Percentiles rank a stretch among this genome's conserved stretches.
These are phyloP conservation scores for Campylomormyrus numenius DNA, from an alignment of 2,113 vertebrate species.

Conservation along the genomic window DNA sequence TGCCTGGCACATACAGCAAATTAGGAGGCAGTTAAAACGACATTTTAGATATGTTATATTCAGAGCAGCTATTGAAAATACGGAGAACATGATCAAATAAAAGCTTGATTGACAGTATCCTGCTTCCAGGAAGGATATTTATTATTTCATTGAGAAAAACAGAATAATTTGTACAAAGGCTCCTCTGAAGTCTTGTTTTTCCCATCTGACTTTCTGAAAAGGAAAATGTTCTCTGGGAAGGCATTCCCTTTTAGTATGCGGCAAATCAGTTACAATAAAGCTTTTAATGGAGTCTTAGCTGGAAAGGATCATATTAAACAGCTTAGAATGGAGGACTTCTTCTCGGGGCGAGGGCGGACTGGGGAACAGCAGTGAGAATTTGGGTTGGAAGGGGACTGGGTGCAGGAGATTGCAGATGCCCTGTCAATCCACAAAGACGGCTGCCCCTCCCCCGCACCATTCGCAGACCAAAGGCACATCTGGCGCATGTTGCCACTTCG, in stretches of 20 bases:
- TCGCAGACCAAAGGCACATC: not conserved
- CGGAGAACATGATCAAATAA: not conserved
- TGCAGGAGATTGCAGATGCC: not conserved
- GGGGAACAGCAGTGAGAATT: not conserved
- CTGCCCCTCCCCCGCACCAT: not conserved
- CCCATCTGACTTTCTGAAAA: not conserved
- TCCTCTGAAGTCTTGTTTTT: not conserved
- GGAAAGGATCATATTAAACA: not conserved
- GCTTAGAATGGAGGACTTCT: not conserved
- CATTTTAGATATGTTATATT: not conserved
- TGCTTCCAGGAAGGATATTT: not conserved
- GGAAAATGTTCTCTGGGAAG: not conserved
- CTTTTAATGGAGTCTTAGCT: not conserved
- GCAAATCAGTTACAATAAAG: not conserved
- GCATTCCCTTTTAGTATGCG: not conserved
- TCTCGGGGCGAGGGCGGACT: not conserved
- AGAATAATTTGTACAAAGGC: slow-evolving; percentile 1
- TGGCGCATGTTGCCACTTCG: not conserved
- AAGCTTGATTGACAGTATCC: not conserved
- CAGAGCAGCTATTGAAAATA: not conserved
- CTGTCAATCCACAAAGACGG: not conserved
- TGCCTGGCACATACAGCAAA: not conserved
- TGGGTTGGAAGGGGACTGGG: not conserved
- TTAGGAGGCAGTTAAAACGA: not conserved
- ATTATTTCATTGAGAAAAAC: not conserved